A percentile compares a stretch with the other conserved stretches of the same genome.
Evolutionary conservation across 2,888 invertebrate species (phyloP).

Genomic region (Pomacea canaliculata): DNA sequence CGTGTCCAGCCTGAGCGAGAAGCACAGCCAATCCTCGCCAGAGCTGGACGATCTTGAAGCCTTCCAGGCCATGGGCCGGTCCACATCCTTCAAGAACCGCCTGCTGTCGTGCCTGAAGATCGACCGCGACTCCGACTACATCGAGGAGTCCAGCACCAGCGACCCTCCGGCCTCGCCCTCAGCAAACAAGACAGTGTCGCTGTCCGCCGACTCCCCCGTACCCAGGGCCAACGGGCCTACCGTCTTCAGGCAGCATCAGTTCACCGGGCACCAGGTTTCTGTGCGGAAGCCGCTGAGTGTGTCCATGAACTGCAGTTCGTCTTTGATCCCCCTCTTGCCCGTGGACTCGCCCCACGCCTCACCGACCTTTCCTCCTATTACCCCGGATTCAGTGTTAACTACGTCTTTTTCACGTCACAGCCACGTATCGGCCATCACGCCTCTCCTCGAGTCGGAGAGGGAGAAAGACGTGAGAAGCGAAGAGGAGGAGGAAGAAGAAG

Average conservation of each 20-base stretch:
- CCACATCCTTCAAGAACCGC: conserved; percentile 36
- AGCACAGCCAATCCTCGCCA: conserved; percentile 46
- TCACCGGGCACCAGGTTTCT: not conserved
- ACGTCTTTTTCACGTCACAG: conserved; percentile 4
- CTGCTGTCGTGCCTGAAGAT: conserved; percentile 69
- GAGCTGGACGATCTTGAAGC: conserved; percentile 50
- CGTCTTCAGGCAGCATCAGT: not conserved
- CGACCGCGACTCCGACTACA: conserved; percentile 77
- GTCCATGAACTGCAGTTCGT: conserved; percentile 34
- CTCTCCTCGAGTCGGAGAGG: conserved; percentile 3
- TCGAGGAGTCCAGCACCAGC: conserved; percentile 64
- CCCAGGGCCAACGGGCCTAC: not conserved
- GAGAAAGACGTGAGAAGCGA: conserved; percentile 1
- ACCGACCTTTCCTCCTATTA: conserved; percentile 36
- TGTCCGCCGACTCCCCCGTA: not conserved
- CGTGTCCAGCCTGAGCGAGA: conserved; percentile 41
- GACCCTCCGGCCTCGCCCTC: conserved; percentile 70
- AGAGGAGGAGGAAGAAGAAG: conserved; percentile 1
- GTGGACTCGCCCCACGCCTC: conserved; percentile 41
- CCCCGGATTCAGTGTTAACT: conserved; percentile 18
- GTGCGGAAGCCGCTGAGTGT: not conserved
- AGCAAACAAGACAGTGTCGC: conserved; percentile 19
- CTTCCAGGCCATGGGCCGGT: conserved; percentile 25
- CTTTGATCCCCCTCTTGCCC: conserved; percentile 45
- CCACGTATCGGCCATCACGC: not conserved